A percentile compares a stretch with the other conserved stretches of the same genome.
Evolutionary conservation across 2,888 invertebrate species (phyloP).

Genomic region (Xanthostigma xanthostigma): DNA sequence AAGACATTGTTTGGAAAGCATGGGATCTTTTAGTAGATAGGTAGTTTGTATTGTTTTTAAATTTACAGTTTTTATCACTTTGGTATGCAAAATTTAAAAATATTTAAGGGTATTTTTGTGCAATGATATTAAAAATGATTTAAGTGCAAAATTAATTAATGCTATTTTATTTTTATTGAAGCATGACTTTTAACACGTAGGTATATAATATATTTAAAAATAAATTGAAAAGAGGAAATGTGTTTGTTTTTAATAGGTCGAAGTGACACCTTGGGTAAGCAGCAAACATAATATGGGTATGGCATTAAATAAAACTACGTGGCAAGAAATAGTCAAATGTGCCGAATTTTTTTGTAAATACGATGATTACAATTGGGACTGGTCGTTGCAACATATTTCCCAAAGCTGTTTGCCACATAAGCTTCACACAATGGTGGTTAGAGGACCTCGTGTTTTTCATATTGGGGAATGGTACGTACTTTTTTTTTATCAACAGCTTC

Average conservation of each 20-base stretch:
- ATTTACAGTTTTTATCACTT: no score
- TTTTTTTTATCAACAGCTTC: neutral
- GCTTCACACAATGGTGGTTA: constrained; percentile 75
- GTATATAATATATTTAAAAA: no score
- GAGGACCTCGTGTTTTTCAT: constrained; percentile 92
- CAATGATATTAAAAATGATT: no score
- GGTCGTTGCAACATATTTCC: constrained; percentile 85
- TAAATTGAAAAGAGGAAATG: no score
- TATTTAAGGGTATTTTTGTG: no score
- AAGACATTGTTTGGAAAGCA: no score
- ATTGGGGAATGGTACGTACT: constrained; percentile 88
- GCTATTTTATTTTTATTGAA: no score
- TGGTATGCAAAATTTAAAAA: no score
- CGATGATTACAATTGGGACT: constrained; percentile 99
- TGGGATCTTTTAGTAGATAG: no score
- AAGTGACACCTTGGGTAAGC: constrained; percentile 87
- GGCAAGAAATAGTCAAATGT: constrained; percentile 69
- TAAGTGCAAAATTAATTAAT: no score
- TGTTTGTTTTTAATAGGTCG: constrained; percentile 42
- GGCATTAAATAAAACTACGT: constrained; percentile 79
- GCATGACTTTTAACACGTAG: no score
- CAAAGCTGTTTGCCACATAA: constrained; percentile 64
- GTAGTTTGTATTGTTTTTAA: no score
- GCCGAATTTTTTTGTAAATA: constrained; percentile 82
- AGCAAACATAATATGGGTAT: constrained; percentile 99